Base-by-base conservation (phyloP, 2,888 invertebrate genomes). In the Cephus runcator region DNA sequence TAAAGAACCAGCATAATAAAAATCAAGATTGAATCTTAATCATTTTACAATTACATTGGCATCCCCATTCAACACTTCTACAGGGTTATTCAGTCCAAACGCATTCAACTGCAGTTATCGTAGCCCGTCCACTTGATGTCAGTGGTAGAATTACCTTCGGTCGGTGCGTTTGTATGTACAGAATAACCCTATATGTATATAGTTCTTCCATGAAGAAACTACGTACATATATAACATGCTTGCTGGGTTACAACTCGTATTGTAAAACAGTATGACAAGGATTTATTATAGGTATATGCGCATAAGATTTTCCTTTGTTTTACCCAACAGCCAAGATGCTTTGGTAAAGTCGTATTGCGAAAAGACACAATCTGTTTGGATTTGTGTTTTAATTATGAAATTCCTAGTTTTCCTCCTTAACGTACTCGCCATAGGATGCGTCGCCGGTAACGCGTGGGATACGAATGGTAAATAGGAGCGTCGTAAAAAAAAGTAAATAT, bases 1-100 rank as follows among this genome's bases (percentile, higher is more conserved):
- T 90, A 89, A 87, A 90, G 88, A 88, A 88, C 82, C 85, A 86
- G 89, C 87, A 89, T 86, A 90, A 90, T 90, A 90, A 90, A 89
- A 82, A 75, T 82, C 83, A 87, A 88, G 88, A 88, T 88, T 82
- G 79, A 83, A 87, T 86, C 87, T 89, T 86, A 89, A 56, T 23
- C 9, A 23, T 56, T 56, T 56, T 56, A 56, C 9, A 23, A 9
- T 23, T 56, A 23, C 23, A 9, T 56, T 56, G 9, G 2, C 2
- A 23, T 23, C 23, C 56, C 23, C 23, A 56, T 9, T 9, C 0
- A 23, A 56, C 15, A 56, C 23, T 23, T 23, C 23, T 56, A 23
- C 56, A 56, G 56, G 23, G 56, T 9, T 23, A 9, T 56, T 9
- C 9, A 23, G 23, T 15, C 9, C 56, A 23, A 23, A 56, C 23